Evolutionary conservation across 2,888 invertebrate genomes (phyloP).

Genomic region (Pyralis farinalis): DNA sequence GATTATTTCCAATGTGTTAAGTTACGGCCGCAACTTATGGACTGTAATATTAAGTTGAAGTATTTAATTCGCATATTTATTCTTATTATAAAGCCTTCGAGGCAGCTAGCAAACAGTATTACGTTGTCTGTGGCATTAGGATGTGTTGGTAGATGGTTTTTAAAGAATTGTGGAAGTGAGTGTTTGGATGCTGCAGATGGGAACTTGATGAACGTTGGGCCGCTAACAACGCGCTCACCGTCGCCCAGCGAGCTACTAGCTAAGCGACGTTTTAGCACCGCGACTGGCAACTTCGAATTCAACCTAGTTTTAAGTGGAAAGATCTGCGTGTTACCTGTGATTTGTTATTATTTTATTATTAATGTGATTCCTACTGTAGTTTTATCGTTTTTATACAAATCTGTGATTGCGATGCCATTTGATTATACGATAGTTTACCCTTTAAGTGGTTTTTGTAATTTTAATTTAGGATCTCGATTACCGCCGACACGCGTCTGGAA

Average conservation of each 20-base stretch:
- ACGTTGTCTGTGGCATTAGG: conserved; percentile 8
- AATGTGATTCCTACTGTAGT: conserved; percentile 61
- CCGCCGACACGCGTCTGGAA: conserved; percentile 14
- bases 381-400: conserved; percentile 54
- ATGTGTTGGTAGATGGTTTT: conserved; percentile 9
- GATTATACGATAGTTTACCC: conserved; percentile 41
- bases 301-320: conserved; percentile 60
- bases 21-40: conserved; percentile 16
- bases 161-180: conserved; percentile 4
- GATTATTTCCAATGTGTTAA: conserved; percentile 16
- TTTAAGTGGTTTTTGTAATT: conserved; percentile 50
- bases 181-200: conserved; percentile 5
- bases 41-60: conserved; percentile 17
- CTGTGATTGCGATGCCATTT: conserved; percentile 75
- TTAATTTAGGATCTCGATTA: conserved; percentile 45
- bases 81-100: conserved; percentile 14
- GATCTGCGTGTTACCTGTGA: conserved; percentile 63
- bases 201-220: conserved; percentile 1
- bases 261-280: conserved; percentile 21
- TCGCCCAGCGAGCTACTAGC: conserved; percentile 1
- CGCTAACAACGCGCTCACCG: conserved; percentile 5
- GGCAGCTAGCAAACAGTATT: conserved; percentile 22
- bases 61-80: conserved; percentile 21
- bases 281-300: conserved; percentile 33
- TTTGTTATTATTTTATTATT: conserved; percentile 62